Evolutionary conservation across 2,888 invertebrate genomes (phyloP).

Genomic region (Caenorhabditis sp.): DNA sequence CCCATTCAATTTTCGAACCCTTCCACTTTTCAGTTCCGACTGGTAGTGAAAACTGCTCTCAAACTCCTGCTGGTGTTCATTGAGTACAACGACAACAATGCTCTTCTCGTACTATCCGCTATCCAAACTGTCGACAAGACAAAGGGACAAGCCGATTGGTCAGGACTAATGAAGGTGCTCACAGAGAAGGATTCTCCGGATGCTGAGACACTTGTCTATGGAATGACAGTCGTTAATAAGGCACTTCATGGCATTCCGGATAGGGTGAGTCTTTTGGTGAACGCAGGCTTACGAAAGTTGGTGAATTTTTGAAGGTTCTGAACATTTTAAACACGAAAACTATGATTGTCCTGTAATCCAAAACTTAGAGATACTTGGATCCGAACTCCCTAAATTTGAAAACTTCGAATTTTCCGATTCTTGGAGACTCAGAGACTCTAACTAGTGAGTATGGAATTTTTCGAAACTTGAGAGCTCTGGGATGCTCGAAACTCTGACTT

Average conservation of each 20-base stretch:
- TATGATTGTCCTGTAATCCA: too few relatives aligned
- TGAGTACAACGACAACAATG: conserved; percentile 97
- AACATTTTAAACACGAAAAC: too few relatives aligned
- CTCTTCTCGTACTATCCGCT: conserved; percentile 92
- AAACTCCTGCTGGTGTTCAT: conserved; percentile 97
- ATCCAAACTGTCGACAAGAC: conserved; percentile 89
- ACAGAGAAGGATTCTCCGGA: conserved; percentile 95
- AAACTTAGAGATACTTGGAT: too few relatives aligned
- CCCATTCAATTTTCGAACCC: neutral
- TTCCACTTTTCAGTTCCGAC: conserved; percentile 87
- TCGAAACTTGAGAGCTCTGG: too few relatives aligned
- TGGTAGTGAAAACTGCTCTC: conserved; percentile 97
- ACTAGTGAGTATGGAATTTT: too few relatives aligned
- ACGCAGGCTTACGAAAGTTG: too few relatives aligned
- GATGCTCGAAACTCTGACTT: too few relatives aligned
- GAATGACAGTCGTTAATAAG: conserved; percentile 94
- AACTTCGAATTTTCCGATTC: too few relatives aligned
- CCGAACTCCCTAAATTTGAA: too few relatives aligned
- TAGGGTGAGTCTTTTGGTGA: conserved; percentile 75
- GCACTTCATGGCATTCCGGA: conserved; percentile 83
- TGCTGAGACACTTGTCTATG: conserved; percentile 95
- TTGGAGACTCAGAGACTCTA: too few relatives aligned
- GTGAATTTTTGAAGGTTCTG: too few relatives aligned
- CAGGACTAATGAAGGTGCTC: conserved; percentile 90
- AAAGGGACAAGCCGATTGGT: conserved; percentile 88